These are phyloP conservation scores for Candidula unifasciata DNA, from an alignment of 2,888 invertebrate genomes.

Conservation along the genomic window DNA sequence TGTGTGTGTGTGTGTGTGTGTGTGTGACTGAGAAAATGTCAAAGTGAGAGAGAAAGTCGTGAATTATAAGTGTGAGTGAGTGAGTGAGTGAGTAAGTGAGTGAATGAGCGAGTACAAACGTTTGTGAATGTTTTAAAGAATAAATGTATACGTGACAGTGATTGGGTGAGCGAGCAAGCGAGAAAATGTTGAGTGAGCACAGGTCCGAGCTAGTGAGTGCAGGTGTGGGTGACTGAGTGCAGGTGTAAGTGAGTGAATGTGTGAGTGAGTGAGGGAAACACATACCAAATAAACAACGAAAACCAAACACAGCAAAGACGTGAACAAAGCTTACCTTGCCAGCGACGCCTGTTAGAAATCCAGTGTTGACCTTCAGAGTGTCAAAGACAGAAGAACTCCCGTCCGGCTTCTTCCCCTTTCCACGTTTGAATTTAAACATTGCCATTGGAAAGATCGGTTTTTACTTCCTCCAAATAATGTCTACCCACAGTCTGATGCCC, in stretches of 20 bases:
- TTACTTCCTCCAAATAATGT: background rate
- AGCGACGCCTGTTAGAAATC: constrained; percentile 44
- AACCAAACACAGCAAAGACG: background rate
- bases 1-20: constrained; percentile 43
- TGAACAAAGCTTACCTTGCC: constrained; percentile 38
- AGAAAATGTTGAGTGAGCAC: background rate
- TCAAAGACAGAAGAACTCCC: constrained; percentile 29
- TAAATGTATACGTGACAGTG: background rate
- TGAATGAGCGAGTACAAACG: background rate
- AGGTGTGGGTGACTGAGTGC: constrained; percentile 11
- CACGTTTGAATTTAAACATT: constrained; percentile 31
- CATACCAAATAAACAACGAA: too few species aligned
- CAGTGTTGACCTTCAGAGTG: constrained; percentile 31
- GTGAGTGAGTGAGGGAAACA: background rate
- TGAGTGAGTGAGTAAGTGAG: constrained; percentile 21
- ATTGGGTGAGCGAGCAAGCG: background rate
- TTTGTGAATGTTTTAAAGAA: background rate
- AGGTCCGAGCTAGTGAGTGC: too few species aligned
- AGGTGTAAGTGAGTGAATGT: background rate
- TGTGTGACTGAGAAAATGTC: constrained; percentile 18
- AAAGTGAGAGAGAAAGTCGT: constrained; percentile 4
- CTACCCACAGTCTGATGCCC: background rate
- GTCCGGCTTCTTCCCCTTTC: constrained; percentile 41
- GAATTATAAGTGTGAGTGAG: background rate
- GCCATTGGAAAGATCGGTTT: background rate